Base-by-base conservation (phyloP, 1,140 invertebrate species). In the Panulirus ornatus region DNA sequence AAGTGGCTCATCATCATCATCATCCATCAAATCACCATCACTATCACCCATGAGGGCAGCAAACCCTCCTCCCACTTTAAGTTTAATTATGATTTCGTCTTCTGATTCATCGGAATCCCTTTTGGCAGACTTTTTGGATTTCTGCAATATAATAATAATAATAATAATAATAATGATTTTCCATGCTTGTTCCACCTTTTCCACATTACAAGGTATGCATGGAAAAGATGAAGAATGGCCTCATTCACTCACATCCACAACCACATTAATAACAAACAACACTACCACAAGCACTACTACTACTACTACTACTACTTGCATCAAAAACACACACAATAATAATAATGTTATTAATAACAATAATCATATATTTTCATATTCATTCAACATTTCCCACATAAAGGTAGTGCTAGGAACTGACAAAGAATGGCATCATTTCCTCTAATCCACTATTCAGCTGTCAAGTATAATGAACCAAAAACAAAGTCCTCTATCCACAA, bases 41-140 rank as follows among this genome's bases (percentile, higher is more conserved):
- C 70, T 47, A 34, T 88, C 85, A 70, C 81, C 75, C 85, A 88
- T 88, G 0, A 88, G 58, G 5, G 85, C 85, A 22, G 85, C 85
- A 79, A 88, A 88, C 1, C 85, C 85, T 34, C 85, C 85, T 30
- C 85, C 85, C 75, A 79, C 81, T 11, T 63, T 88, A 22, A 75
- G 40, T n/a, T 58, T 79, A 22, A 88, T 81, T n/a, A 78, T 54
- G 19, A 79, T 51, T 9, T 78, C 73, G 1, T 78, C 73, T 22
- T 79, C 75, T 34, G 71, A 76, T 40, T 88, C 83, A 51, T 70
- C 63, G 36, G 42, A 40, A 0, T 85, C 85, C 22, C 54, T 88
- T 16, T 78, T 79, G 38, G 38, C 58, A 30, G 38, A 6, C 14
- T 79, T 81, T 75, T 88, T 88, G 22, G 85, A 88, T 79, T 88